Evolutionary conservation across 2,113 vertebrate species (phyloP), one percentile per base, ranked within the genome.

Genomic region (Takifugu flavidus): DNA sequence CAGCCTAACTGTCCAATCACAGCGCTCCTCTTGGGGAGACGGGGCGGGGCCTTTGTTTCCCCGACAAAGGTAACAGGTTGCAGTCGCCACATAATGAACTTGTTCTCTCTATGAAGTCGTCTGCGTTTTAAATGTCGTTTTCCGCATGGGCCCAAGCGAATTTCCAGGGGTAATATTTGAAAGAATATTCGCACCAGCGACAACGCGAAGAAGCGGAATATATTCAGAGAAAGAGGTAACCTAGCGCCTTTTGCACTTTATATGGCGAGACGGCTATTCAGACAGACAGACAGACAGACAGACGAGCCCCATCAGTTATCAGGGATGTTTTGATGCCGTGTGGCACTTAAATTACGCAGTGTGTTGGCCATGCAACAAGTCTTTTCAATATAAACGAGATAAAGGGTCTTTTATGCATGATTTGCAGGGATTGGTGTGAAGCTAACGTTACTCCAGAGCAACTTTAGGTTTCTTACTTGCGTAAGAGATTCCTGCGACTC

Each of bases 31-130:
- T 4, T 2, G 52, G 72, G 28, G 43, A 44, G 8, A 46, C 29
- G 80, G 79, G 90, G 89, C 88, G 87, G 87, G 67, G 61, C 78
- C 7, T 20, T 57, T 29, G 27, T 80, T 74, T 86, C 84, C 46
- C 65, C 60, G 57, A 84, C 68, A 83, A 86, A 91, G 90, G 89
- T 90, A 92, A 92, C 91, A 91, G 91, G 90, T 91, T 91, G 89
- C 75, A 49, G 45, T 62, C 55, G 56, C 55, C 20, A 44, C 51
- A 49, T 51, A 66, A 83, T 83, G 78, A 88, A 88, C 56, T 83
- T 75, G 50, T 75, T 55, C 59, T 67, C 47, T 51, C 34, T 4
- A 13, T 46, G 20, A 1, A 53, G 43, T 68, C 27, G 34, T 4
- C 3, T 25, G 56, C 29, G 51, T 60, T 56, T 56, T n/a, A 51